Evolutionary conservation across 2,113 vertebrate genomes (phyloP).

Genomic region (Brachypteracias leptosomus): DNA sequence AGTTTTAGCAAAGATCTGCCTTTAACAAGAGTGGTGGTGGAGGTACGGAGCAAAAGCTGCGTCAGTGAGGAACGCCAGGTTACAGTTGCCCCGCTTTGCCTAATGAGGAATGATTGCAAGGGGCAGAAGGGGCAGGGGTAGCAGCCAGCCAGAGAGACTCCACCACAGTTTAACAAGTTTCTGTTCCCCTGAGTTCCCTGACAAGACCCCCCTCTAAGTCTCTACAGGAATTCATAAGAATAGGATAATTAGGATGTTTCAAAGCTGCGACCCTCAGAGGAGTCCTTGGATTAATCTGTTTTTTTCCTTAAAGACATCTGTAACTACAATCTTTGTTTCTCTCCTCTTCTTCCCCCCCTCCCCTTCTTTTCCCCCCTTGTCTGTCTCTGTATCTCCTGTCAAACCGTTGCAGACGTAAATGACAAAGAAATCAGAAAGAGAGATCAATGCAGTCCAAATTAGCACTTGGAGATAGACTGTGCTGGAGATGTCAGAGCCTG

Average conservation of each 20-base stretch:
- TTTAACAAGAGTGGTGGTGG: not conserved
- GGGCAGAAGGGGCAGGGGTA: conserved; percentile 19
- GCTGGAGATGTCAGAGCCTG: conserved; percentile 82
- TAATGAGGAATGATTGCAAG: conserved; percentile 3
- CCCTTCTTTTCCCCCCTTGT: conserved; percentile 68
- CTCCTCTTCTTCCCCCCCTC: conserved; percentile 44
- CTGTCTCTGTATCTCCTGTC: conserved; percentile 81
- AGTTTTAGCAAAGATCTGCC: not conserved
- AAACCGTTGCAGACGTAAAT: conserved; percentile 78
- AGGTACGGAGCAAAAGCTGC: not conserved
- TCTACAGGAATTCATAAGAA: conserved; percentile 65
- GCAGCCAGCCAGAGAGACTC: conserved; percentile 33
- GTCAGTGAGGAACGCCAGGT: not conserved
- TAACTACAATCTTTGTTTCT: conserved; percentile 77
- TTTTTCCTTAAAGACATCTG: conserved; percentile 71
- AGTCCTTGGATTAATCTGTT: conserved; percentile 75
- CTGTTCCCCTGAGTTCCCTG: conserved; percentile 48
- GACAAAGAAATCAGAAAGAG: conserved; percentile 87
- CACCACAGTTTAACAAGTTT: conserved; percentile 57
- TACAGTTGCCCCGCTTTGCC: not conserved
- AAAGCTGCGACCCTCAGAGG: conserved; percentile 66
- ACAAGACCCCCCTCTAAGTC: conserved; percentile 61
- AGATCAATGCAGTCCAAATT: conserved; percentile 88
- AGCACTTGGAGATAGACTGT: conserved; percentile 86
- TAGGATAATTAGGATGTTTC: conserved; percentile 73